Evolutionary conservation across 2,113 vertebrate genomes (phyloP).

Genomic region (Cynocephalus volans): DNA sequence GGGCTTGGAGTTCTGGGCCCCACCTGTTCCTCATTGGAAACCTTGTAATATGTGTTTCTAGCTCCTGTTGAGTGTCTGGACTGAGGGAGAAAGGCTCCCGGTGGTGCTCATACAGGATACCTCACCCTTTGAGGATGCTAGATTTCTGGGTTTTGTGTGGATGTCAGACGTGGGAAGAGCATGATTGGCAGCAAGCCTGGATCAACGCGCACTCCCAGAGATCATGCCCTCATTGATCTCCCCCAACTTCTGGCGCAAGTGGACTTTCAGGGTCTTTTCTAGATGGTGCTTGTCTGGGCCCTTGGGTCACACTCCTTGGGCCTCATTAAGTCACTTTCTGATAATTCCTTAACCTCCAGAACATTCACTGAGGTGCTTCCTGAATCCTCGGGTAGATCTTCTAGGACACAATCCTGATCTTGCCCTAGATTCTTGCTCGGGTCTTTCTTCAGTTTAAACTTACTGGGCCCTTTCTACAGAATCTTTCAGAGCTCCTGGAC

Average conservation of each 20-base stretch:
- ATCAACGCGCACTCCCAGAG: neutral
- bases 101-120: neutral
- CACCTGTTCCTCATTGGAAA: constrained; percentile 18
- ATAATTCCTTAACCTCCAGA: neutral
- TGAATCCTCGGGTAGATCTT: rapidly evolving
- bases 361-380: neutral
- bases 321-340: rapidly evolving
- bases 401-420: rapidly evolving
- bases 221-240: neutral
- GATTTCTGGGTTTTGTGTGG: neutral
- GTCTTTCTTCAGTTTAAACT: rapidly evolving
- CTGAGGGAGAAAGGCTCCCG: neutral
- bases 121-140: neutral
- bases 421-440: rapidly evolving
- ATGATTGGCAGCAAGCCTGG: neutral
- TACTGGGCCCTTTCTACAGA: neutral
- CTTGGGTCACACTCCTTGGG: neutral
- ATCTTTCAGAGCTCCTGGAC: neutral
- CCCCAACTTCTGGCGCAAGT: neutral
- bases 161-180: neutral
- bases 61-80: neutral
- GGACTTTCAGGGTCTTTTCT: neutral
- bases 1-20: constrained; percentile 27
- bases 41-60: constrained; percentile 40
- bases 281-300: neutral